phyloP scores from a whole-genome alignment of 2,888 invertebrate genomes.

The Oasisia sp. region DNA sequence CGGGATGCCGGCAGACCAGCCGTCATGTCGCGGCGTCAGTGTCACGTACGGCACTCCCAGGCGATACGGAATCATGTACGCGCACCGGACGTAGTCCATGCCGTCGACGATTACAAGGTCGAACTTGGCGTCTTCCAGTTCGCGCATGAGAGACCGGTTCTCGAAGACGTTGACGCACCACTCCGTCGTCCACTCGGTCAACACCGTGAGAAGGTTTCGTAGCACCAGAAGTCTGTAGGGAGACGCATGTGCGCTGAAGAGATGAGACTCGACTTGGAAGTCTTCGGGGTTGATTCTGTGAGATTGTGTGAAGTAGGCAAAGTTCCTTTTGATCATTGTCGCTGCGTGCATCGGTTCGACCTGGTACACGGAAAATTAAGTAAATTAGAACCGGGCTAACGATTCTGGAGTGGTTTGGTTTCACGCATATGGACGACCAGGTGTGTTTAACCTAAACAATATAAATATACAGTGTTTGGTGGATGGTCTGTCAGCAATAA shows the following conservation, averaged over 20 bases:
- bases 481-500: too few relatives aligned
- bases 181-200: background rate
- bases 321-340: background rate
- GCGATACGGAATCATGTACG: conserved; percentile 29
- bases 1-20: conserved; percentile 34
- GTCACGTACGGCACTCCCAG: conserved; percentile 26
- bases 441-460: too few relatives aligned
- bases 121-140: conserved; percentile 27
- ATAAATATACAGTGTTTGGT: too few relatives aligned
- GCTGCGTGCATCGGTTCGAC: background rate
- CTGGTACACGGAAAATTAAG: background rate
- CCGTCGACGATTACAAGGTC: conserved; percentile 36
- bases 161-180: conserved; percentile 13
- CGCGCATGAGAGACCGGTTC: conserved; percentile 14
- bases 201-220: background rate
- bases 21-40: conserved; percentile 27
- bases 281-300: background rate
- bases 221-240: background rate
- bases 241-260: background rate
- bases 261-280: background rate
- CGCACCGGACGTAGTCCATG: conserved; percentile 21
- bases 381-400: too few relatives aligned
- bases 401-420: too few relatives aligned
- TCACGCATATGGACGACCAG: too few relatives aligned
- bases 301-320: background rate